Evolutionary conservation across 2,113 vertebrate species (phyloP).

Genomic region (Procavia capensis): DNA sequence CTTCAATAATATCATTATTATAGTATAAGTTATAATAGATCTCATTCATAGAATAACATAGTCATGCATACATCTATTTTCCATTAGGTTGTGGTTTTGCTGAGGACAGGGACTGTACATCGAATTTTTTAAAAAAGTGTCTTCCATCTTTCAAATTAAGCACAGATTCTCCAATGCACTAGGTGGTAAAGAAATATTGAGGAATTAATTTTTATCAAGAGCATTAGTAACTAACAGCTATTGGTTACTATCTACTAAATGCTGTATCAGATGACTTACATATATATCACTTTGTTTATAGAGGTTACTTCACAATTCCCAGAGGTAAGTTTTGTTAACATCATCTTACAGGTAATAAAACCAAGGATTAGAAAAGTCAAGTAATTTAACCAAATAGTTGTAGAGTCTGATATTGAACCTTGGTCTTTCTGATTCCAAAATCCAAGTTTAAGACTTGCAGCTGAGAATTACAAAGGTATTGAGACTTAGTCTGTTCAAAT

Average conservation of each 20-base stretch:
- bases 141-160: neutral
- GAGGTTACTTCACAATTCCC: neutral
- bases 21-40: neutral
- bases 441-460: neutral
- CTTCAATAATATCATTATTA: neutral
- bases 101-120: neutral
- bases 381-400: neutral
- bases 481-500: neutral
- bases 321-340: neutral
- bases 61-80: neutral
- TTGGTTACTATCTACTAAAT: neutral
- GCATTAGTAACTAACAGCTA: neutral
- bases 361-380: neutral
- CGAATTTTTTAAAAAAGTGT: neutral
- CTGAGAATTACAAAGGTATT: neutral
- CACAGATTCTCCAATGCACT: neutral
- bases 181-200: neutral
- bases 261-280: neutral
- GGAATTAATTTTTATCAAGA: neutral
- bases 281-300: neutral
- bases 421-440: neutral
- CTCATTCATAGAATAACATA: neutral
- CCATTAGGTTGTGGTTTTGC: neutral
- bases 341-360: no score
- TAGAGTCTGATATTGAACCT: neutral